Conservation (phyloP, 2,888 invertebrate genomes). For the Tholera decimalis region DNA sequence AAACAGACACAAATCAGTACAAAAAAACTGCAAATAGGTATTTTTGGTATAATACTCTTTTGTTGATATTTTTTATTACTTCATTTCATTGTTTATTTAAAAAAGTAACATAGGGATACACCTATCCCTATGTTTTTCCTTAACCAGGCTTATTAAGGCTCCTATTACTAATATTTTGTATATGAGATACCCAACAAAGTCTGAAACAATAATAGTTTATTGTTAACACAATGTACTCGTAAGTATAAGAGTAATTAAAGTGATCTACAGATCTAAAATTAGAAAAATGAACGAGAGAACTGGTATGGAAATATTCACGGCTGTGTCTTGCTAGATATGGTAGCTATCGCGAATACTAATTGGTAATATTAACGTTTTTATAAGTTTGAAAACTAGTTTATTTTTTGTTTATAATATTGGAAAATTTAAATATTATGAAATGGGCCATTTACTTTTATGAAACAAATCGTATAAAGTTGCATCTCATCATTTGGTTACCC, state of each 20-base stretch:
- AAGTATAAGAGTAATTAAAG: slow-evolving; percentile 12
- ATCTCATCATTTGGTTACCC: too few species aligned
- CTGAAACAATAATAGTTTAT: slow-evolving; percentile 3
- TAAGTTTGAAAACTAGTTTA: slow-evolving; percentile 33
- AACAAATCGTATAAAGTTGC: background rate
- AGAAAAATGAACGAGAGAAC: slow-evolving; percentile 12
- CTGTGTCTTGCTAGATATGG: slow-evolving; percentile 3
- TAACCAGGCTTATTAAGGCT: background rate
- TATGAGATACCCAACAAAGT: background rate
- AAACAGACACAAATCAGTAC: too few species aligned
- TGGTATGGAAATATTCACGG: slow-evolving; percentile 21
- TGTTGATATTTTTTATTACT: too few species aligned
- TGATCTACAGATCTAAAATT: slow-evolving; percentile 31
- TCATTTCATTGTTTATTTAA: too few species aligned
- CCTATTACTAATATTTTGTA: background rate
- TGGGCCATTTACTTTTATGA: background rate
- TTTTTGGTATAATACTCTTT: too few species aligned
- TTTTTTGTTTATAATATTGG: slow-evolving; percentile 8
- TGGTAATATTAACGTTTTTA: slow-evolving; percentile 31
- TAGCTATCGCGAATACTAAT: slow-evolving; percentile 29
- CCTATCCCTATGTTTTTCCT: too few species aligned
- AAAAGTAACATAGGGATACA: too few species aligned
- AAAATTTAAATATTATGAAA: background rate
- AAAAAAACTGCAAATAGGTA: too few species aligned
- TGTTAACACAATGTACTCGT: slow-evolving; percentile 13